A percentile compares a stretch with the other conserved stretches of the same genome.
These are phyloP conservation scores for Leptinotarsa haldemani DNA, from an alignment of 2,888 invertebrate genomes.

Conservation along the genomic window DNA sequence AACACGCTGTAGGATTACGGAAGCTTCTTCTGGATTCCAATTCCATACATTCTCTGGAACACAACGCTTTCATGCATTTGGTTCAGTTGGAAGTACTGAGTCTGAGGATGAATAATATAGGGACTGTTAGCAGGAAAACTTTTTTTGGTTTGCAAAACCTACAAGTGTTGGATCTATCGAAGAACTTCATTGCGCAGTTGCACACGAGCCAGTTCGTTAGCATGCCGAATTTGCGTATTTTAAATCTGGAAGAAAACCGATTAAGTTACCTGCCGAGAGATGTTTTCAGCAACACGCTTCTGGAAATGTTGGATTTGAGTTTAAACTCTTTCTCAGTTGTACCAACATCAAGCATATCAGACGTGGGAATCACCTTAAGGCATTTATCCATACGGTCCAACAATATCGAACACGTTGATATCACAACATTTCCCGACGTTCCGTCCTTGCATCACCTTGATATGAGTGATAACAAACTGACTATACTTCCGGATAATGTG, in stretches of 20 bases:
- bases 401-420: conserved; percentile 86
- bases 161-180: conserved; percentile 83
- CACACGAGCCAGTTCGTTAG: conserved; percentile 85
- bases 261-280: conserved; percentile 81
- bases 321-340: conserved; percentile 83
- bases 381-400: conserved; percentile 84
- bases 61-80: conserved; percentile 80
- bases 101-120: conserved; percentile 80
- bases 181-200: conserved; percentile 80
- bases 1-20: conserved; percentile 74
- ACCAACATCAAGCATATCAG: conserved; percentile 81
- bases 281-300: conserved; percentile 81
- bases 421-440: conserved; percentile 86
- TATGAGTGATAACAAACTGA: conserved; percentile 83
- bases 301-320: conserved; percentile 85
- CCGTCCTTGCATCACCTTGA: conserved; percentile 83
- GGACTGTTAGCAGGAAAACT: conserved; percentile 78
- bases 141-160: conserved; percentile 80
- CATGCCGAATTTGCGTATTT: conserved; percentile 77
- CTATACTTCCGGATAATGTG: conserved; percentile 88
- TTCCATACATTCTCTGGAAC: conserved; percentile 76
- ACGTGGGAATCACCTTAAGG: conserved; percentile 82
- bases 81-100: conserved; percentile 79
- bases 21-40: conserved; percentile 82
- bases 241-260: conserved; percentile 80